A percentile compares a stretch with the other conserved stretches of the same genome.
Conservation (phyloP, 2,113 vertebrate genomes). For the Heterotis niloticus region DNA sequence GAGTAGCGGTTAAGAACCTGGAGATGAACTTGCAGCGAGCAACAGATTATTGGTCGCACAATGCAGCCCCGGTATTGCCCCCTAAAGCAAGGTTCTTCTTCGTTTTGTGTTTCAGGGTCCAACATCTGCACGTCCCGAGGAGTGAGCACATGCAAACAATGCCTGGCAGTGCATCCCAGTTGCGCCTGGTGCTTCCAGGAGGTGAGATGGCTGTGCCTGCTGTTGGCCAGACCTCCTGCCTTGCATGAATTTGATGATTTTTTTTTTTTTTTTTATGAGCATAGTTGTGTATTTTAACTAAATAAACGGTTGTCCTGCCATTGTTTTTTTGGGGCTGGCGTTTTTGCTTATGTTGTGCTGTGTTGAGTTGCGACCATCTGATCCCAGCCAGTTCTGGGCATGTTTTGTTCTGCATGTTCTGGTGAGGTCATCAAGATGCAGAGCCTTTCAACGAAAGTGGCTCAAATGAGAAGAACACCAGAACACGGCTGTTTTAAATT, state of each 20-base stretch:
- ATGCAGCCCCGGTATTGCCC: neutral
- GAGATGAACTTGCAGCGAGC: neutral
- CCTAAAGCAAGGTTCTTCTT: neutral
- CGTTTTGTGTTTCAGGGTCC: constrained; percentile 63
- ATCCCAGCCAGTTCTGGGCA: too few relatives aligned
- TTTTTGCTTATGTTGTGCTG: too few relatives aligned
- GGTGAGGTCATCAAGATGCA: too few relatives aligned
- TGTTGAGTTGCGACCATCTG: too few relatives aligned
- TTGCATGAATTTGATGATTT: too few relatives aligned
- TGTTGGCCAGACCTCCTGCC: neutral
- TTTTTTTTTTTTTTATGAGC: neutral
- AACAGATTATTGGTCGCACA: neutral
- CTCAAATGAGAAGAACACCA: too few relatives aligned
- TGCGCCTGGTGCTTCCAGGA: constrained; percentile 89
- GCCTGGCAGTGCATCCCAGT: constrained; percentile 81
- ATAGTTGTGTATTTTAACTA: neutral
- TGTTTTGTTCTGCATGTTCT: too few relatives aligned
- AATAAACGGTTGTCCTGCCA: too few relatives aligned
- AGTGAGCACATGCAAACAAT: constrained; percentile 87
- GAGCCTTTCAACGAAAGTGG: too few relatives aligned
- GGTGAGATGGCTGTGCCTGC: constrained; percentile 62
- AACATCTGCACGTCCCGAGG: constrained; percentile 89
- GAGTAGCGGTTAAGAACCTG: too few relatives aligned
- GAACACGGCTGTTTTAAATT: too few relatives aligned
- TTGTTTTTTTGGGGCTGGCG: too few relatives aligned